Evolutionary conservation across 2,888 invertebrate genomes (phyloP), one percentile per base, ranked within the genome.

Genomic region (Acleris laterana): DNA sequence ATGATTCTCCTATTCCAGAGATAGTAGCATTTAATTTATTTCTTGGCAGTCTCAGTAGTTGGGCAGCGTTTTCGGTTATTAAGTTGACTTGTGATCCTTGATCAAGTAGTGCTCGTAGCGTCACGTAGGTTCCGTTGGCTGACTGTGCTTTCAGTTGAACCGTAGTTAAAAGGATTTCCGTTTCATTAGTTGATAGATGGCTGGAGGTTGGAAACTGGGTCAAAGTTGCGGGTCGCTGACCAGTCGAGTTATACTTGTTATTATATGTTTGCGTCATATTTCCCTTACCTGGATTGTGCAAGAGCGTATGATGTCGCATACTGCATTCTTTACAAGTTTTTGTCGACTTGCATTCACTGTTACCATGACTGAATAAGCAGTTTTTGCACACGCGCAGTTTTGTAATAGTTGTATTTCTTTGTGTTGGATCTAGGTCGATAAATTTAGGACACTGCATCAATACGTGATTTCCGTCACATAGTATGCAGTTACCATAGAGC

Each of bases 61-160:
- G 70, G 0, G 70, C 69, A 1, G 70, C 70, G 1, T 64, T 69
- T 60, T 71, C 69, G 9, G 70, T 64, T 42, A 71, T 66, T 1
- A 71, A 56, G 2, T 58, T 62, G 0, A 68, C 63, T 68, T 72
- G 72, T 17, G 68, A 65, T n/a, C 72, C 70, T 53, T 71, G 72
- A 44, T 72, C 71, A 0, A 72, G 46, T 1, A 71, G 59, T 1
- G 64, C 69, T 22, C 70, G 52, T 46, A 72, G 56, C 17, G 51
- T 70, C 9, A 66, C 16, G 25, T 53, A 66, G 9, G 61, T 69
- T 22, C 71, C 71, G 44, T 72, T 61, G 16, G 13, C 11, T 16
- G 57, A 5, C 32, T 57, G 55, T 4, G 70, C 58, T 22, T 62
- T 68, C 0, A 71, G 16, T 16, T 51, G 50, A 5, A 65, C 63